Evolutionary conservation across 2,113 vertebrate species (phyloP), one percentile per base, ranked within the genome.

Genomic region (Acanthisitta chloris): DNA sequence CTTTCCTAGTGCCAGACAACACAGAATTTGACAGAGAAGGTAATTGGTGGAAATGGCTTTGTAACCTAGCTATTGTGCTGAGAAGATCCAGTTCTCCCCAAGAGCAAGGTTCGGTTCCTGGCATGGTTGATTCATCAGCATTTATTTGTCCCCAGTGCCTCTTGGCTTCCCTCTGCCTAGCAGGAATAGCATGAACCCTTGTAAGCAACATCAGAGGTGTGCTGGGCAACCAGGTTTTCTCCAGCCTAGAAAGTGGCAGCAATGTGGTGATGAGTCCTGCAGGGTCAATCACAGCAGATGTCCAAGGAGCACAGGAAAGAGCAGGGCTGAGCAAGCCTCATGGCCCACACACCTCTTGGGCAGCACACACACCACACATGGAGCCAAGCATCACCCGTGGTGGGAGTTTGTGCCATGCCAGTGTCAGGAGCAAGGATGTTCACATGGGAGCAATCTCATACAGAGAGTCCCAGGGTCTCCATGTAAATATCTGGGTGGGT

Each of bases 41-140:
- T 96, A 97, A 97, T 92, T 94, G 90, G 67, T 93, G 94, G 90
- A 96, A 96, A 96, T 92, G 76, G 90, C 88, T 96, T 86, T 86
- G 88, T 84, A 95, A 96, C 81, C 88, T 58, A 88, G 69, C 94
- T 88, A 95, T 97, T 97, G 91, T 94, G 91, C 88, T 92, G 94
- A 88, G 80, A n/a, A 96, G 67, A 83, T 74, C 83, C 83, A 94
- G 81, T 76, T 82, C 90, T 86, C 74, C 74, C 55, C 24, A 72
- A 78, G 90, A 94, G 23, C 64, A 64, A 67, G 84, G 74, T 77
- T 93, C n/a, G 5, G 81, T 91, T 86, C 84, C 87, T 90, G 78
- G 74, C 72, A 93, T 0, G 48, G 58, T 74, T 90, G 81, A 93
- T 93, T 78, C 90, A 65, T 67, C 78, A 40, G 49, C 42, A 25